A percentile compares a stretch with the other conserved stretches of the same genome.
These are phyloP conservation scores for Sceloporus tristichus DNA, from an alignment of 2,113 vertebrate species.

Conservation along the genomic window DNA sequence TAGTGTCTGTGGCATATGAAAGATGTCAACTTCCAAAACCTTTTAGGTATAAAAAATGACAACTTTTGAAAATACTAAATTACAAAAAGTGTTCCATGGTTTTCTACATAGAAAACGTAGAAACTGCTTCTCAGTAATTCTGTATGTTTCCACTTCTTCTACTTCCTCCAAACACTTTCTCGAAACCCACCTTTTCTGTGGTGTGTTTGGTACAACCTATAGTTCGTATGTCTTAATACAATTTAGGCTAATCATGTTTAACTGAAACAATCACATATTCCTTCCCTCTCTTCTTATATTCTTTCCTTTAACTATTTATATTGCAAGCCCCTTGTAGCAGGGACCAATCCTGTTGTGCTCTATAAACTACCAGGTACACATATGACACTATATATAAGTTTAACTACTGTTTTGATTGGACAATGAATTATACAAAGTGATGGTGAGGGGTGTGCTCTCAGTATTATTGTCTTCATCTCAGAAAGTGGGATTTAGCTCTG, in stretches of 20 bases:
- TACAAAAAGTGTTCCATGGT: neutral
- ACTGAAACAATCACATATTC: neutral
- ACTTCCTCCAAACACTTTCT: too few relatives aligned
- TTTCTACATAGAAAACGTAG: neutral
- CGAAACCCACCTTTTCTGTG: too few relatives aligned
- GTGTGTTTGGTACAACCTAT: too few relatives aligned
- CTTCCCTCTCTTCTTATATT: neutral
- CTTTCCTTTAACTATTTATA: neutral
- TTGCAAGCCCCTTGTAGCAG: neutral
- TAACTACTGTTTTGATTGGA: neutral
- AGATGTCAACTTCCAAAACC: neutral
- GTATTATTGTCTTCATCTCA: neutral
- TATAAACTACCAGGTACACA: neutral
- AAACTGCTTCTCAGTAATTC: neutral
- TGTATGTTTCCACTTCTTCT: too few relatives aligned
- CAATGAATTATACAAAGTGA: neutral
- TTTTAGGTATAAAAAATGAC: neutral
- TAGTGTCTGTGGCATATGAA: too few relatives aligned
- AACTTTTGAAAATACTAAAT: neutral
- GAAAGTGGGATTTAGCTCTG: neutral
- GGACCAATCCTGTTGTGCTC: neutral
- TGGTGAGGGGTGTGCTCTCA: neutral
- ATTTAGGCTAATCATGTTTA: too few relatives aligned
- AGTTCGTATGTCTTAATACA: too few relatives aligned
- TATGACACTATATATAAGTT: neutral